Conservation (phyloP, 2,888 invertebrate species). For the Volucella inflata region DNA sequence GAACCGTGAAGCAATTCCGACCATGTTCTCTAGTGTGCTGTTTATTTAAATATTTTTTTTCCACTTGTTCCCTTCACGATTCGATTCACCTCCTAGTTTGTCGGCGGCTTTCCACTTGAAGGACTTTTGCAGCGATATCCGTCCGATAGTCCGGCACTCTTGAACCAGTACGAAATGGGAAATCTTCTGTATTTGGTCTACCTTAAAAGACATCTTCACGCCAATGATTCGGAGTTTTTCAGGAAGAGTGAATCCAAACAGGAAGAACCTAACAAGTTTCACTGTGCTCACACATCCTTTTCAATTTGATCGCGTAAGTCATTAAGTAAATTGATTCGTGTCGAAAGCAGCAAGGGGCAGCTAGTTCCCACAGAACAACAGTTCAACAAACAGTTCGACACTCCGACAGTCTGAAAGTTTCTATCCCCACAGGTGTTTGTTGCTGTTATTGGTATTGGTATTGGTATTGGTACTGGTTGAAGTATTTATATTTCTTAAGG, state of each 20-base stretch:
- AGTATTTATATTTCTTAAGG: constrained; percentile 53
- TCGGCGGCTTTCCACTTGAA: constrained; percentile 66
- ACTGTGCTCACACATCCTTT: constrained; percentile 62
- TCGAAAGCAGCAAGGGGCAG: constrained; percentile 59
- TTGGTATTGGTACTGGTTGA: constrained; percentile 11
- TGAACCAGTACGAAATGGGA: constrained; percentile 11
- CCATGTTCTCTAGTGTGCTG: constrained; percentile 42
- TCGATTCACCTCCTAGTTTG: constrained; percentile 63
- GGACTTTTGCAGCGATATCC: constrained; percentile 57
- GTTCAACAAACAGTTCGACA: no score
- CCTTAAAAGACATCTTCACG: constrained; percentile 66
- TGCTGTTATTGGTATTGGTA: no score
- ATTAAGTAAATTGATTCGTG: constrained; percentile 74
- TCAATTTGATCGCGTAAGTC: constrained; percentile 58
- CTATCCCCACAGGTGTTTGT: background rate
- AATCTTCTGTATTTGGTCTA: constrained; percentile 22
- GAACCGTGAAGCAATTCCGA: constrained; percentile 71
- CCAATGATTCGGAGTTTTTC: constrained; percentile 75
- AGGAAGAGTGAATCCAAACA: constrained; percentile 69
- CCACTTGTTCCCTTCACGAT: constrained; percentile 39
- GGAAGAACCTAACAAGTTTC: constrained; percentile 64
- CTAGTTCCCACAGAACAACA: constrained; percentile 58
- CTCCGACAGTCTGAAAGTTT: background rate
- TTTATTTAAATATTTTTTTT: constrained; percentile 66
- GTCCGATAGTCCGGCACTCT: constrained; percentile 44